Percentiles rank a stretch among this genome's conserved stretches.
These are phyloP conservation scores for Uria lomvia DNA, from an alignment of 2,113 vertebrate genomes.

Conservation along the genomic window DNA sequence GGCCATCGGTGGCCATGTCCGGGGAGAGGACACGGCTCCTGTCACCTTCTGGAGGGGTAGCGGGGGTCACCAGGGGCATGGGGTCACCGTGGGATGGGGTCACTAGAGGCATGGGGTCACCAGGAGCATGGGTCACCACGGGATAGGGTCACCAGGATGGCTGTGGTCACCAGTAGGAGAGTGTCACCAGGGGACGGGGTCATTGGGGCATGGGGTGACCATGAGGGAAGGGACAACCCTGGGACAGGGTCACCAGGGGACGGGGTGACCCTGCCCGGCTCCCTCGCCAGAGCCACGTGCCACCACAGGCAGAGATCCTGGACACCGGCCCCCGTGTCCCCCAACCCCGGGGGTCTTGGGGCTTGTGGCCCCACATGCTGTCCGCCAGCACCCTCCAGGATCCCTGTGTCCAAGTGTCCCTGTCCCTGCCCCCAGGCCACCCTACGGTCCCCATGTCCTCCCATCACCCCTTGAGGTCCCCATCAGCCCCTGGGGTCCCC, in stretches of 20 bases:
- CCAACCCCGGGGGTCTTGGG: neutral
- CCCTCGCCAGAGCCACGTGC: neutral
- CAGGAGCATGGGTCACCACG: neutral
- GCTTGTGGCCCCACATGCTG: too few species aligned
- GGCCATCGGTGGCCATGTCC: neutral
- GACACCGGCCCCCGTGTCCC: neutral
- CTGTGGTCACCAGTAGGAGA: neutral
- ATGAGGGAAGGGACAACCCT: neutral
- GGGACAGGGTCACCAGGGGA: neutral
- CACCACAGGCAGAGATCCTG: neutral
- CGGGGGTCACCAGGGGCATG: rapidly evolving
- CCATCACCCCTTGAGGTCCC: neutral
- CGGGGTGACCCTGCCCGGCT: neutral
- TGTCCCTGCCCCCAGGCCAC: neutral
- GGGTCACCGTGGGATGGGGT: too few species aligned
- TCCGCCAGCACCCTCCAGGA: neutral
- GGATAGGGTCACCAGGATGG: too few species aligned
- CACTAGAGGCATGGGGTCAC: neutral
- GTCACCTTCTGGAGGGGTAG: constrained; percentile 36
- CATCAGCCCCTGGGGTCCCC: neutral
- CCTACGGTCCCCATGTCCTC: neutral
- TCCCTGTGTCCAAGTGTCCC: neutral
- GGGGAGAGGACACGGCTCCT: neutral
- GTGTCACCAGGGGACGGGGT: rapidly evolving
- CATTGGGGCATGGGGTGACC: neutral